Evolutionary conservation across 2,888 invertebrate genomes (phyloP), one percentile per base, ranked within the genome.

Genomic region (Ormyrus nitidulus): DNA sequence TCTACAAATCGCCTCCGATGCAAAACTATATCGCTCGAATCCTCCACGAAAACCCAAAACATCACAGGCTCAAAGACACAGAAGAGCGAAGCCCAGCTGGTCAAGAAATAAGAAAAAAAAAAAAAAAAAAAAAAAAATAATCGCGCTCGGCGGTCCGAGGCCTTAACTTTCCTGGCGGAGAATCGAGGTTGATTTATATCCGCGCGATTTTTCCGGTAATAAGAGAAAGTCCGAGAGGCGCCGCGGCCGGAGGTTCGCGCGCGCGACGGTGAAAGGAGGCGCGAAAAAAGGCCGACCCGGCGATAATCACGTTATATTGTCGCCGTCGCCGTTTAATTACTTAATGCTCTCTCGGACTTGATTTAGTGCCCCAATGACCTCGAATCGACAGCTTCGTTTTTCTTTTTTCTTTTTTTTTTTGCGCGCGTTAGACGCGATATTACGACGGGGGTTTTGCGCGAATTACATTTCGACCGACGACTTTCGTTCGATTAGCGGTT

Each of bases 171-270:
- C 64, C 73, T 73, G 19, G 61, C 48, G 13, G 5, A 7, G 71
- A 79, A 79, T 79, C 75, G 70, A 80, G 80, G 82, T 77, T 82
- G 80, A 81, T 80, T 81, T 79, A 78, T 81, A 80, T 81, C 76
- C 76, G 79, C 72, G 48, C 82, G 73, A 76, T 78, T 75, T 81
- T 82, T 77, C 79, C 79, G 73, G 70, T 74, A 81, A 74, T 73
- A 81, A 70, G 81, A 81, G 82, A 81, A 80, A 80, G 82, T 80
- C 49, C 54, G n/a, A n/a, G 11, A 56, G n/a, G n/a, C 6, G 59
- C 59, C 10, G 59, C 19, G 7, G 59, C 19, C n/a, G 11, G 62
- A 34, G 56, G 49, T 70, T 13, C 68, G 68, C 69, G 73, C 61
- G 53, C 44, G 9, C 51, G 75, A 54, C 56, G 76, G 81, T 81